phyloP scores from a whole-genome alignment of 2,797 vertebrate species.

The Lacerta viridis region DNA sequence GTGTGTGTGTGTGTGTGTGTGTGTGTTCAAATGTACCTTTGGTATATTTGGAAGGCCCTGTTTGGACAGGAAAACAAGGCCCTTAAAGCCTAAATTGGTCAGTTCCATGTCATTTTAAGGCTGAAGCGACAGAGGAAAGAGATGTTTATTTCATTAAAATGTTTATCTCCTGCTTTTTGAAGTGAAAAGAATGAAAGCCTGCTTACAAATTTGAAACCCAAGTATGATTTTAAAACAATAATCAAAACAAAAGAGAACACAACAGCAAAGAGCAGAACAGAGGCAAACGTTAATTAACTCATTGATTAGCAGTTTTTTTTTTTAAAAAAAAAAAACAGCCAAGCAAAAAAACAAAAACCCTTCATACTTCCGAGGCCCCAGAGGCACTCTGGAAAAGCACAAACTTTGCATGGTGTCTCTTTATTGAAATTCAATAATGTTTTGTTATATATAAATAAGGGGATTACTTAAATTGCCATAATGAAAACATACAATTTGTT shows the following conservation, averaged over 20 bases:
- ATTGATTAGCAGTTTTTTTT: neutral
- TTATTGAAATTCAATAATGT: neutral
- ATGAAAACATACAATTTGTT: neutral
- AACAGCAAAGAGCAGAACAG: neutral
- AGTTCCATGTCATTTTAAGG: neutral
- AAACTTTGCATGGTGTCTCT: neutral
- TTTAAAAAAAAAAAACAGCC: neutral
- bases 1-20: neutral
- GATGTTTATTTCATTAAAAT: neutral
- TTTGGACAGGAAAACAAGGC: neutral
- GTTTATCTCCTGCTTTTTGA: neutral
- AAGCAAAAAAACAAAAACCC: neutral
- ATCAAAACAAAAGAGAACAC: conserved; percentile 3
- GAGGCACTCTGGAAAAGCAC: neutral
- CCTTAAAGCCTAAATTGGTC: neutral
- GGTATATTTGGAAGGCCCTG: neutral
- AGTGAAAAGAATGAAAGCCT: neutral
- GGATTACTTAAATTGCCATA: neutral
- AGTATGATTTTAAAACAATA: neutral
- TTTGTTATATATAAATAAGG: neutral
- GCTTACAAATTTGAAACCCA: neutral
- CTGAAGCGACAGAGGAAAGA: neutral
- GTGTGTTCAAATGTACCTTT: neutral
- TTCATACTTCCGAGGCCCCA: neutral
- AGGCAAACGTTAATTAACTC: neutral